Evolutionary conservation across 2,888 invertebrate species (phyloP), one percentile per base, ranked within the genome.

Genomic region (Coenonympha arcania): DNA sequence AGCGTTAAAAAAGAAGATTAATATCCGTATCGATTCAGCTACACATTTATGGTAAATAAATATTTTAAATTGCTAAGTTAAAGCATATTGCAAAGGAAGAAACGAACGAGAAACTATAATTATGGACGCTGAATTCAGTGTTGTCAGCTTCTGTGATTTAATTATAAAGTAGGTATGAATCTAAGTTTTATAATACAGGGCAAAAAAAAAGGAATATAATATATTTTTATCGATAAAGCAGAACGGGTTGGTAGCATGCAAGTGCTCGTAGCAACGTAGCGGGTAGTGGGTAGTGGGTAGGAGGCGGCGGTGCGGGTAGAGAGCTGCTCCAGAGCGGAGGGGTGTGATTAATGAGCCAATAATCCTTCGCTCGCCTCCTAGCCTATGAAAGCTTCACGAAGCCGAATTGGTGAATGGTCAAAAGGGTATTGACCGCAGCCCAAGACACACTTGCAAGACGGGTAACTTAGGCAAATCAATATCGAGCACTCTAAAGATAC

Each of bases 391-490:
- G 81, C 82, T 82, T 78, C 84, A 84, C 78, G 85, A 85, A 84
- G 85, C 84, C 77, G 85, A 84, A 79, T 84, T 82, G 84, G 82
- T 83, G 83, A 79, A 69, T 80, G 83, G 86, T 82, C 85, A 83
- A 83, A 82, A 84, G 83, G 85, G 83, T 83, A 82, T 81, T 83
- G 82, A 79, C 83, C 82, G 73, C 69, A 64, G 59, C 26, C 34
- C 69, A 71, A 68, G 71, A 73, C 69, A 69, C 59, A 63, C 66
- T 63, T 33, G 24, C 43, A 18, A 52, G 43, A 49, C 40, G 36
- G 37, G 26, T 49, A 18, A 42, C 33, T 50, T 39, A 26, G 28
- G 41, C 20, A 16, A 37, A 24, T 19, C 48, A 24, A 20, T 41
- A 13, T n/a, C n/a, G n/a, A 20, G 34, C 16, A 4, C 28, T 19